Evolutionary conservation across 2,797 vertebrate species (phyloP).

Genomic region (Anabacerthia variegaticeps): DNA sequence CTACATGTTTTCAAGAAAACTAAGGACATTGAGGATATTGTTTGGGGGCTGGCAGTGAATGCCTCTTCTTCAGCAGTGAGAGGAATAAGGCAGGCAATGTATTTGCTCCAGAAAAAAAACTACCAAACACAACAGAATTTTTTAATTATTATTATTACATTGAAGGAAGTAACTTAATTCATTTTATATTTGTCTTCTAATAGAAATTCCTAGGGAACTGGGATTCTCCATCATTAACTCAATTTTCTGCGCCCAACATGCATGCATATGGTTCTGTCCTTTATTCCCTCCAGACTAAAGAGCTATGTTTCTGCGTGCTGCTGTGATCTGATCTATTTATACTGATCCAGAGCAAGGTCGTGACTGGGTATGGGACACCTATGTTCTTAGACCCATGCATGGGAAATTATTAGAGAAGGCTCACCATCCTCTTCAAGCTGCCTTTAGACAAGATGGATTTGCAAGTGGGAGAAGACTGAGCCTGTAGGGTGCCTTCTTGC

Average conservation of each 20-base stretch:
- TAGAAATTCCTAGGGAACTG: not conserved
- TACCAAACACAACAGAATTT: not conserved
- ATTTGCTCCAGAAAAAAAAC: not conserved
- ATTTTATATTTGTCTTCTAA: not conserved
- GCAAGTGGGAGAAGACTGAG: not conserved
- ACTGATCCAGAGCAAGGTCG: not conserved
- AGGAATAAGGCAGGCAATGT: not conserved
- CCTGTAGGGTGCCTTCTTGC: not conserved
- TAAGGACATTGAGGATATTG: not conserved
- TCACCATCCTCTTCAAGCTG: not conserved
- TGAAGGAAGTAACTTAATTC: not conserved
- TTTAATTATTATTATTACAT: not conserved
- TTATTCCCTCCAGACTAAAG: not conserved
- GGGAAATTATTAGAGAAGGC: not conserved
- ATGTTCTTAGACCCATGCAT: not conserved
- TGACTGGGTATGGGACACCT: not conserved
- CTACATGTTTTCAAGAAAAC: not conserved
- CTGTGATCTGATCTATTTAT: not conserved
- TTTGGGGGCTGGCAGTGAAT: not conserved
- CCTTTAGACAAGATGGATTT: not conserved
- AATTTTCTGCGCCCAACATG: not conserved
- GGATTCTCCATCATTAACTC: not conserved
- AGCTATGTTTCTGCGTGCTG: not conserved
- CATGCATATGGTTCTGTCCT: fast-evolving
- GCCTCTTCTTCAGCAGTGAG: not conserved